Conservation (phyloP, 2,113 vertebrate species). For the Rhabdomys dilectus region DNA sequence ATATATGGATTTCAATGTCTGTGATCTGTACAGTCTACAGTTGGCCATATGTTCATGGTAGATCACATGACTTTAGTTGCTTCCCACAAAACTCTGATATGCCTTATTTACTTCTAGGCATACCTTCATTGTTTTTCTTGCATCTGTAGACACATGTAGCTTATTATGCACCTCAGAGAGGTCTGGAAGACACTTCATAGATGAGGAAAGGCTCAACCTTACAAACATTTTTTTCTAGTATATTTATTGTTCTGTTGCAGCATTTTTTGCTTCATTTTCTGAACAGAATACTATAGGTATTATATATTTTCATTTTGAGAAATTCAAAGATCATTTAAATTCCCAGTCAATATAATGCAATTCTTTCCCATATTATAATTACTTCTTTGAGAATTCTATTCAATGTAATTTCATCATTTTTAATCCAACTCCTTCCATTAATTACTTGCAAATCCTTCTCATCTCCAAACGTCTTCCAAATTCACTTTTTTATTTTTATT, state of each 20-base stretch:
- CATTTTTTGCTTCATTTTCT: neutral
- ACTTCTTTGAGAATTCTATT: neutral
- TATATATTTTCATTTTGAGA: neutral
- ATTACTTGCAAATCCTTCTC: neutral
- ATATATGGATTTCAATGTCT: neutral
- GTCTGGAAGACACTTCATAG: neutral
- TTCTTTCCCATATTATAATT: neutral
- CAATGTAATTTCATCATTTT: neutral
- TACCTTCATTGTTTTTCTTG: neutral
- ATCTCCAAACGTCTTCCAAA: neutral
- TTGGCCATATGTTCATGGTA: no score
- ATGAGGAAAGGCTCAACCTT: neutral
- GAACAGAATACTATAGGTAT: neutral
- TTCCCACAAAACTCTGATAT: no score
- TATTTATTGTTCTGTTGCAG: neutral
- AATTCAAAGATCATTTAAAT: neutral
- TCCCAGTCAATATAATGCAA: neutral
- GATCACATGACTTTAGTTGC: neutral
- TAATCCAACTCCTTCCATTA: neutral
- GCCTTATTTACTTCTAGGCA: neutral
- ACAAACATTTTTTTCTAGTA: neutral
- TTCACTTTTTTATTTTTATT: neutral
- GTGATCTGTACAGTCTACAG: neutral
- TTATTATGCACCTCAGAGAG: neutral
- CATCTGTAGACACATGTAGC: neutral